Percentiles rank a stretch among this genome's conserved stretches.
phyloP scores from a whole-genome alignment of 2,888 invertebrate species.

The Pachliopta kotzebuea region DNA sequence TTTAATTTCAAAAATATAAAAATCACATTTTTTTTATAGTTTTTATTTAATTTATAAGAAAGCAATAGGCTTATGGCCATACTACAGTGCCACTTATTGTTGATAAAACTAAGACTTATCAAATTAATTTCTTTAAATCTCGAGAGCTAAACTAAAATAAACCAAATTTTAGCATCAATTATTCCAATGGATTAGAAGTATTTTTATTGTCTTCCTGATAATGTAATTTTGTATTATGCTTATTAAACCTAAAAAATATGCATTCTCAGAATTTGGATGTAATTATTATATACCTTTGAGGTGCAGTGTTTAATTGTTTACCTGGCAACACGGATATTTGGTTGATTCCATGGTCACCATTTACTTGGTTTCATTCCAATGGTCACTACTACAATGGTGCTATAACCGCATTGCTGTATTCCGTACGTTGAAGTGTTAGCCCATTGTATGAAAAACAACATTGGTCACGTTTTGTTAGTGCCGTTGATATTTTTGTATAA shows the following conservation, averaged over 20 bases:
- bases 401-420: too few species aligned
- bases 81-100: slow-evolving; percentile 1
- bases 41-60: slow-evolving; percentile 12
- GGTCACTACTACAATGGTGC: too few species aligned
- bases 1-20: neutral
- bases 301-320: too few species aligned
- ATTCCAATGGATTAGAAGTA: neutral
- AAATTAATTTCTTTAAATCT: neutral
- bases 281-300: too few species aligned
- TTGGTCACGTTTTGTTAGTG: too few species aligned
- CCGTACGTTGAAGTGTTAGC: neutral
- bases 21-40: slow-evolving; percentile 4
- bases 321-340: too few species aligned
- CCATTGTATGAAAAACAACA: too few species aligned
- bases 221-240: too few species aligned
- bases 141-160: neutral
- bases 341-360: neutral
- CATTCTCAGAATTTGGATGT: neutral
- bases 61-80: neutral
- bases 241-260: neutral
- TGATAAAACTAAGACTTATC: neutral
- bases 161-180: neutral
- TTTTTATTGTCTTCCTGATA: neutral
- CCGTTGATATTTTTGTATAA: neutral
- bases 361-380: neutral